Evolutionary conservation across 2,797 vertebrate genomes (phyloP).

Genomic region (Syngnathus acus): DNA sequence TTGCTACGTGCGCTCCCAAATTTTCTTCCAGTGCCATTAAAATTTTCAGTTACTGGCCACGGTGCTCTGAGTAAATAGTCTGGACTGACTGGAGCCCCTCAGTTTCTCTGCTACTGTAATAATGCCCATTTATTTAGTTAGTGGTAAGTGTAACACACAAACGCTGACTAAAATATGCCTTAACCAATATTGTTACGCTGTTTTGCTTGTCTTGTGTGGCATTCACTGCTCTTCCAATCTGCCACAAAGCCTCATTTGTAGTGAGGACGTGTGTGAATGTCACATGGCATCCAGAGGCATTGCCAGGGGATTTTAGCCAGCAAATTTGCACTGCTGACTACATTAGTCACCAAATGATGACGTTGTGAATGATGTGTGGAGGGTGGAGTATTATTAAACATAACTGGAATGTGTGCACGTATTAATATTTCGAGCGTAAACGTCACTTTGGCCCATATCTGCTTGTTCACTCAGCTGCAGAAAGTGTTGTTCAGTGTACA

Average conservation of each 20-base stretch:
- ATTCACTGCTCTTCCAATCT: neutral
- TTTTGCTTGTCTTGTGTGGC: neutral
- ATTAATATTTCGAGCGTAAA: neutral
- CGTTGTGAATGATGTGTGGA: neutral
- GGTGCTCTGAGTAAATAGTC: too few species aligned
- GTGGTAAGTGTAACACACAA: neutral
- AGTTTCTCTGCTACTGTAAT: neutral
- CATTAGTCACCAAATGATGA: neutral
- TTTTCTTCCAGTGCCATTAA: too few species aligned
- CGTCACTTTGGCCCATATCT: neutral
- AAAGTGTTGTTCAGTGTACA: neutral
- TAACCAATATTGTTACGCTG: neutral
- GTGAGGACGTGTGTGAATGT: neutral
- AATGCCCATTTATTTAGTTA: neutral
- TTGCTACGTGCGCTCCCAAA: too few species aligned
- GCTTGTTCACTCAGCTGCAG: neutral
- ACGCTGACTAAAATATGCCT: neutral
- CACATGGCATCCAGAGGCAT: conserved; percentile 1
- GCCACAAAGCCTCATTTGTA: neutral
- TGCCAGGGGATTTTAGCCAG: neutral
- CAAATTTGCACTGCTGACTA: neutral
- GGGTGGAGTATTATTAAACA: neutral
- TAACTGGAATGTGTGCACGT: neutral
- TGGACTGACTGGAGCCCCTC: neutral
- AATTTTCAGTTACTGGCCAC: too few species aligned